Evolutionary conservation across 92 coral and sea anemone species (phyloP).

Genomic region (Ricordea florida): DNA sequence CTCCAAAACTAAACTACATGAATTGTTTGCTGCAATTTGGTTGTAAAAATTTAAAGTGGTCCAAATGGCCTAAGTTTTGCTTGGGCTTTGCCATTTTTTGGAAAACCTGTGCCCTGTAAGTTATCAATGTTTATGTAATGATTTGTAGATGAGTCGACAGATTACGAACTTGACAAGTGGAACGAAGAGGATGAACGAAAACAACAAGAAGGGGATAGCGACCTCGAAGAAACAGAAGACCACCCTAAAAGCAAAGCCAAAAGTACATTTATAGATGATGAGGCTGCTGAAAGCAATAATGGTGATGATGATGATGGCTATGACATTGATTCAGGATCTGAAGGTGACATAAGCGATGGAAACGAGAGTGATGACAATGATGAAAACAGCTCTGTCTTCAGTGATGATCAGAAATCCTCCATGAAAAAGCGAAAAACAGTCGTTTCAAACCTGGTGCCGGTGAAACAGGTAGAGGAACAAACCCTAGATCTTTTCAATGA

Average conservation of each 20-base stretch:
- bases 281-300: constrained; percentile 57
- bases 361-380: constrained; percentile 44
- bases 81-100: too few relatives aligned
- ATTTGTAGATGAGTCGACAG: constrained; percentile 58
- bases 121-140: too few relatives aligned
- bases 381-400: constrained; percentile 51
- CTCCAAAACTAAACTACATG: too few relatives aligned
- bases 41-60: too few relatives aligned
- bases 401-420: too few relatives aligned
- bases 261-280: constrained; percentile 58
- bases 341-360: constrained; percentile 78
- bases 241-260: constrained; percentile 13
- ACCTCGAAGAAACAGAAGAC: constrained; percentile 25
- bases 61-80: too few relatives aligned
- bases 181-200: constrained; percentile 79
- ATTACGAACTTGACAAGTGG: constrained; percentile 92
- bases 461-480: constrained; percentile 54
- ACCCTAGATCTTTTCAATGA: constrained; percentile 82
- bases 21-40: too few relatives aligned
- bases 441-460: background rate
- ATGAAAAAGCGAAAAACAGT: too few relatives aligned
- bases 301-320: constrained; percentile 5
- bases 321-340: constrained; percentile 74
- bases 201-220: constrained; percentile 79
- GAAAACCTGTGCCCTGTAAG: background rate